These are phyloP conservation scores for Sphaeramia orbicularis DNA, from an alignment of 2,797 vertebrate species.

Conservation along the genomic window DNA sequence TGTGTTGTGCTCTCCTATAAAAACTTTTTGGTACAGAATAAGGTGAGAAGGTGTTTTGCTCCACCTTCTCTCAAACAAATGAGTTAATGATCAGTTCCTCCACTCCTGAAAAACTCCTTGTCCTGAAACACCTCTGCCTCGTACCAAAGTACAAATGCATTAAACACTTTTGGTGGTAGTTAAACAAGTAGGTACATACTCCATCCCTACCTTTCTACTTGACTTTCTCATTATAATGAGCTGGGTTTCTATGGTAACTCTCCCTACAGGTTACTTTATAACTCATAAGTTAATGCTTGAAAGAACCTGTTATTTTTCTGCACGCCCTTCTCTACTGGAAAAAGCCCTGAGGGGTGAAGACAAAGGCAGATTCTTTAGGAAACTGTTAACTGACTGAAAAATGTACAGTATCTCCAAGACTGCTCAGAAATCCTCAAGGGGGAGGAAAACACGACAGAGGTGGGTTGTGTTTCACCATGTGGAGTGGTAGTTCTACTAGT, in stretches of 20 bases:
- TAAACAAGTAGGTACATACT: slow-evolving; percentile 56
- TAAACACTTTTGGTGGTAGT: slow-evolving; percentile 52
- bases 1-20: slow-evolving; percentile 9
- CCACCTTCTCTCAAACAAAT: slow-evolving; percentile 17
- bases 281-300: slow-evolving; percentile 84
- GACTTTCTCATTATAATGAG: slow-evolving; percentile 75
- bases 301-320: slow-evolving; percentile 63
- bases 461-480: not conserved
- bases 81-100: slow-evolving; percentile 13
- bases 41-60: slow-evolving; percentile 27
- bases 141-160: slow-evolving; percentile 43
- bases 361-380: slow-evolving; percentile 45
- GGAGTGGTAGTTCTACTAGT: not conserved
- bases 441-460: not conserved
- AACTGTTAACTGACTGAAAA: slow-evolving; percentile 65
- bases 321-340: slow-evolving; percentile 42
- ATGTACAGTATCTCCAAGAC: slow-evolving; percentile 20
- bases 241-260: slow-evolving; percentile 84
- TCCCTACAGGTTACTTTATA: slow-evolving; percentile 82
- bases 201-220: slow-evolving; percentile 63
- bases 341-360: slow-evolving; percentile 58
- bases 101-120: slow-evolving; percentile 20
- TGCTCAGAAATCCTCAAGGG: slow-evolving; percentile 16
- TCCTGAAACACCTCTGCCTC: slow-evolving; percentile 41
- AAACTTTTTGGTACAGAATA: slow-evolving; percentile 27